Conservation (phyloP, 2,113 vertebrate species). For the Ictalurus furcatus region DNA sequence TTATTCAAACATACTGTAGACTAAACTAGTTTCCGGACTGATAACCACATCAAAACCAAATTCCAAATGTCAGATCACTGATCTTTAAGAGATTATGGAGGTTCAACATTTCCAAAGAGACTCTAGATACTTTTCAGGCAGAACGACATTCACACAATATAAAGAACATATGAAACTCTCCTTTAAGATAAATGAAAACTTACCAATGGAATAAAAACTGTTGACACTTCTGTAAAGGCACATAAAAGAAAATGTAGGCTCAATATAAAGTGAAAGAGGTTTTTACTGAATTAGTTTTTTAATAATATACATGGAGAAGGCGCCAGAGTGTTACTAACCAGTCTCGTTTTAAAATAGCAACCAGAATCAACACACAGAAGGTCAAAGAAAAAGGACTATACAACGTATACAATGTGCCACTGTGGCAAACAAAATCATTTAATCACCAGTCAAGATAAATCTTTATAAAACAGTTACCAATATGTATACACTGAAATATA, state of each 20-base stretch:
- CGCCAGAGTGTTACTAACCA: constrained; percentile 1
- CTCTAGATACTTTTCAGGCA: not conserved
- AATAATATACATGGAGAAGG: not conserved
- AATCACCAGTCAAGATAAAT: constrained; percentile 35
- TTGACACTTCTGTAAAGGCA: not conserved
- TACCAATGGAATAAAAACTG: too few species aligned
- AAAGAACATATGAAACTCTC: not conserved
- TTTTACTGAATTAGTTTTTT: constrained; percentile 1
- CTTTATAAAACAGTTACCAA: constrained; percentile 66
- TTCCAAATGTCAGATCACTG: not conserved
- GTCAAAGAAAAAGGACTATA: constrained; percentile 15
- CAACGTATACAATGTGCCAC: constrained; percentile 12
- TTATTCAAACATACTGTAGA: not conserved
- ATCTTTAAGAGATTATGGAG: not conserved
- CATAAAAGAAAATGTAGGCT: not conserved
- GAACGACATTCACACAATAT: not conserved
- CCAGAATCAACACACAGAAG: constrained; percentile 8
- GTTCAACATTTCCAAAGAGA: not conserved
- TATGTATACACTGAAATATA: constrained; percentile 67
- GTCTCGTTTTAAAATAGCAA: constrained; percentile 12
- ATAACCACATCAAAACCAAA: constrained; percentile 6
- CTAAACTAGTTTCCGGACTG: not conserved
- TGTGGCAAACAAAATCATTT: constrained; percentile 39
- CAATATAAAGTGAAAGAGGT: not conserved
- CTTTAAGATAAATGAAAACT: not conserved